Conservation (phyloP, 1,140 invertebrate species). For the Anoplophora glabripennis region DNA sequence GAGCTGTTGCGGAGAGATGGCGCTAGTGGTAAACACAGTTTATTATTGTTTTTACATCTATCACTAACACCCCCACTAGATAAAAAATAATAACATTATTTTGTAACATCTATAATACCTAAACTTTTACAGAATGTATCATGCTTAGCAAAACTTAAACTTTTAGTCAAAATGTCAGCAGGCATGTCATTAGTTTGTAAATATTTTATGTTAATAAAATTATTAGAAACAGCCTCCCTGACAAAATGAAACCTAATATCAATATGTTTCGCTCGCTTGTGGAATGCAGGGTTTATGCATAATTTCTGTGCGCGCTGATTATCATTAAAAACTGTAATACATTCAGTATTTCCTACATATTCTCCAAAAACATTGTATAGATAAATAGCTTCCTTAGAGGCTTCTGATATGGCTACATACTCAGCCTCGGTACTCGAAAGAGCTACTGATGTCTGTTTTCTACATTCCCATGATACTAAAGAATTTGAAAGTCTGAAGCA, state of each 20-base stretch:
- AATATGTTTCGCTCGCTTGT: conserved; percentile 36
- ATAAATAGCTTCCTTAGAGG: conserved; percentile 34
- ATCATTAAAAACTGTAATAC: conserved; percentile 30
- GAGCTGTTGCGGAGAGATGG: no score
- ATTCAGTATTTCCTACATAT: conserved; percentile 1
- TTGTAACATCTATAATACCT: not conserved
- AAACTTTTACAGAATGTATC: conserved; percentile 4
- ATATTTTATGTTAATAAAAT: conserved; percentile 29
- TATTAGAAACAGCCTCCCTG: not conserved
- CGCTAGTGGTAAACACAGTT: no score
- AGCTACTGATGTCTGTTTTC: conserved; percentile 45
- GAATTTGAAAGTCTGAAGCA: conserved; percentile 35
- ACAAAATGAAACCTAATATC: not conserved
- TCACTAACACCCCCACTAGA: no score
- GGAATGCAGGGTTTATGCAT: conserved; percentile 33
- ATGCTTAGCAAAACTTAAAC: conserved; percentile 14
- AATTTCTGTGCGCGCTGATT: conserved; percentile 45
- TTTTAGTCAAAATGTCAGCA: conserved; percentile 42
- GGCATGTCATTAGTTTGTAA: conserved; percentile 32
- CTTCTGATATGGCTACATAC: conserved; percentile 41
- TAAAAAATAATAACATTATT: no score
- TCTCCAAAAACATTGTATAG: conserved; percentile 7
- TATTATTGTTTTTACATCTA: no score
- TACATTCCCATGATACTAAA: conserved; percentile 37
- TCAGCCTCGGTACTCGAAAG: conserved; percentile 48